Conservation (phyloP, 2,888 invertebrate genomes). For the Drepana falcataria region DNA sequence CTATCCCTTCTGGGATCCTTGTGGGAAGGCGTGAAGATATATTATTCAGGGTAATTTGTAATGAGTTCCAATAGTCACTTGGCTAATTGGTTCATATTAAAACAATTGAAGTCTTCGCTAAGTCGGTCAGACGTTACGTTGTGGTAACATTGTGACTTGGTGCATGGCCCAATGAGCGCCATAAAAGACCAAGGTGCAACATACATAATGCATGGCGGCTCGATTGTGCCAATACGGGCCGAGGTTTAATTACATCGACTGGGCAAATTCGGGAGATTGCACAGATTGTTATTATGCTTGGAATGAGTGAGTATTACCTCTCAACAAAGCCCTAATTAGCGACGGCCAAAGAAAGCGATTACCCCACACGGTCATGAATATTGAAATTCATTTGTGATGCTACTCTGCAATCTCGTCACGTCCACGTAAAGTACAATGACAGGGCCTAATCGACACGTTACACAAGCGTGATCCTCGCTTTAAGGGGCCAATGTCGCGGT, state of each 20-base stretch:
- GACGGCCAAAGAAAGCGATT: conserved; percentile 47
- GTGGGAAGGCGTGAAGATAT: no score
- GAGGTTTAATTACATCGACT: conserved; percentile 30
- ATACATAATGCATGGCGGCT: conserved; percentile 46
- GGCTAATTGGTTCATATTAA: not conserved
- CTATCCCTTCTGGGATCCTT: no score
- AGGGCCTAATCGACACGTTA: conserved; percentile 67
- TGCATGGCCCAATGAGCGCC: conserved; percentile 34
- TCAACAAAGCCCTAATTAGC: conserved; percentile 40
- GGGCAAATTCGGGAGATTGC: conserved; percentile 24
- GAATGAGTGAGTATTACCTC: conserved; percentile 24
- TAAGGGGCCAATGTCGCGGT: conserved; percentile 70
- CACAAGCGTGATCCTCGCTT: conserved; percentile 60
- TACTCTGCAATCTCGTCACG: conserved; percentile 48
- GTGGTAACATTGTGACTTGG: conserved; percentile 34
- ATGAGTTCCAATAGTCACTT: conserved; percentile 2
- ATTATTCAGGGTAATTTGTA: no score
- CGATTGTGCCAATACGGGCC: conserved; percentile 9
- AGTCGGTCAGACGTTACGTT: conserved; percentile 26
- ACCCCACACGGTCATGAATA: conserved; percentile 61
- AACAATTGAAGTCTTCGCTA: conserved; percentile 13
- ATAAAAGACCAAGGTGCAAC: conserved; percentile 37
- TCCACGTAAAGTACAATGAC: conserved; percentile 58
- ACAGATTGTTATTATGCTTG: conserved; percentile 26
- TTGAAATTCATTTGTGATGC: conserved; percentile 52